Conservation (phyloP, 1,140 invertebrate species). For the Aphidius ervi region DNA sequence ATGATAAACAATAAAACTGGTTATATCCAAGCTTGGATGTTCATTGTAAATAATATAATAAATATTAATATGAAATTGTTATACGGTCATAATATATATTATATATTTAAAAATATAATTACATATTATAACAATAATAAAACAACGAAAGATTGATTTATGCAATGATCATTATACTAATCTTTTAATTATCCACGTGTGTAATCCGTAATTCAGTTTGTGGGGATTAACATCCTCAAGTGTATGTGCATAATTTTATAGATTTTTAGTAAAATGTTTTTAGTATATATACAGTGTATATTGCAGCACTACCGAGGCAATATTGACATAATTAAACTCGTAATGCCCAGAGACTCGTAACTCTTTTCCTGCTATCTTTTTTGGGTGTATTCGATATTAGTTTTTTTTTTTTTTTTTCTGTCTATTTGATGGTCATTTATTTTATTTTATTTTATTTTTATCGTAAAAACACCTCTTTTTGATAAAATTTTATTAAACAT, state of each 20-base stretch:
- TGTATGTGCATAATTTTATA: neutral
- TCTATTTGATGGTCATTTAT: neutral
- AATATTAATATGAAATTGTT: no score
- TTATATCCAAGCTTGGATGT: no score
- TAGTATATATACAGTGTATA: no score
- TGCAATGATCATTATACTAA: no score
- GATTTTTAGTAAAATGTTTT: neutral
- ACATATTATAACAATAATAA: no score
- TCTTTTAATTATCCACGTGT: no score
- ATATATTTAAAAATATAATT: no score
- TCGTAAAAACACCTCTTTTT: neutral
- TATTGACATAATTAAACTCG: conserved; percentile 9
- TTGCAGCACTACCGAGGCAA: neutral
- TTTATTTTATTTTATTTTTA: neutral
- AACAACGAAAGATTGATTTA: no score
- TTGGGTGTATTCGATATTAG: conserved; percentile 13
- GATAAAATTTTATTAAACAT: neutral
- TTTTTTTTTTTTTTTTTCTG: no score
- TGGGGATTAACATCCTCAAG: conserved; percentile 12
- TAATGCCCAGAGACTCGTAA: conserved; percentile 8
- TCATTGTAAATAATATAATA: no score
- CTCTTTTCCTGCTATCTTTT: conserved; percentile 12
- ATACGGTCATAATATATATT: no score
- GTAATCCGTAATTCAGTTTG: conserved; percentile 20
- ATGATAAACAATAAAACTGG: no score